Base-by-base conservation (phyloP, 2,797 vertebrate species). In the Borostomias antarcticus region DNA sequence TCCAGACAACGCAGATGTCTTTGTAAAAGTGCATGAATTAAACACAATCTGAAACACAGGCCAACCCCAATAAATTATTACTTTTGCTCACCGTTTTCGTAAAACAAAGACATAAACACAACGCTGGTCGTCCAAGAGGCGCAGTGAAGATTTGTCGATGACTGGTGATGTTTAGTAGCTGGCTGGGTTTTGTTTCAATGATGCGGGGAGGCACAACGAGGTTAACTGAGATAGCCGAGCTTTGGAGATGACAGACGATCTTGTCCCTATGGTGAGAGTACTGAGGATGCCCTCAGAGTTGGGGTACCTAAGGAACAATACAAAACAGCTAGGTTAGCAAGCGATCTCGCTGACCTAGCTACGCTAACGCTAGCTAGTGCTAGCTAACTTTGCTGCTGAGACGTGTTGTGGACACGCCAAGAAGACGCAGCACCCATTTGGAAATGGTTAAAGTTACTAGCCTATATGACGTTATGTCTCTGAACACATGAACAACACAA, bases 101-200 rank as follows among this genome's bases (percentile, higher is more conserved):
- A 95, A 96, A 97, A 96, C 95, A 97, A 98, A 98, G 96, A 98
- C 96, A 98, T 98, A 98, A 98, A 98, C 96, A 94, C 95, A 96
- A 95, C 94, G 93, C 95, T 93, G 94, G 93, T 96, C 95, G 93
- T 95, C 95, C 94, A 86, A 90, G 91, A 91, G 94, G 91, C 95
- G 95, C 91, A 94, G 94, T 94, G 95, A 97, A 98, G 91, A 86
- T 80, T 85, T 86, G 85, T 82, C 77, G 83, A 83, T 82, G 68
- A 72, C 77, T 77, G n/a, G n/a, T n/a, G 78, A 77, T 50, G 59
- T 69, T 56, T 72, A 80, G 50, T 50, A 50, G 48, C 33, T 25
- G 75, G 64, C 70, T 28, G 33, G n/a, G 33, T 59, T 47, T 33
- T 62, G 25, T 7, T 21, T 26, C n/a, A 48, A 48, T 21, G 43